Percentiles rank a stretch among this genome's conserved stretches.
Conservation (phyloP, 2,797 vertebrate genomes). For the Distichodus sexfasciatus region DNA sequence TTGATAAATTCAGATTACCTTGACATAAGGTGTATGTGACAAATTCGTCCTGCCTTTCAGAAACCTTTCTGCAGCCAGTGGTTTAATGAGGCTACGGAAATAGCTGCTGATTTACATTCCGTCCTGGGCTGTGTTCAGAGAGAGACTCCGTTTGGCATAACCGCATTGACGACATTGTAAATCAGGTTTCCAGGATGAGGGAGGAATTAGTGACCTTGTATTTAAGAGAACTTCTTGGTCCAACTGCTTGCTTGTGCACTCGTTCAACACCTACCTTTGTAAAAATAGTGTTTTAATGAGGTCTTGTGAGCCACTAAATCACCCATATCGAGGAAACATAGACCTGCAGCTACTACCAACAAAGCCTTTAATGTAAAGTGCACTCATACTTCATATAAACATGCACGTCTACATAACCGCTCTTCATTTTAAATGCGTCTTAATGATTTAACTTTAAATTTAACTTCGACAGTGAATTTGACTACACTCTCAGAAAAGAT, state of each 20-base stretch:
- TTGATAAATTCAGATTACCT: slow-evolving; percentile 37
- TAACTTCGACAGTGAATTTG: no score
- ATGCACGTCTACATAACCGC: no score
- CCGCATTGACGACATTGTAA: slow-evolving; percentile 46
- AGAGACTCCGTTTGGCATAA: slow-evolving; percentile 24
- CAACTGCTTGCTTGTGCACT: not conserved
- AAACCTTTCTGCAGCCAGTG: slow-evolving; percentile 35
- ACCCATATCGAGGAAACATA: not conserved
- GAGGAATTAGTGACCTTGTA: slow-evolving; percentile 48
- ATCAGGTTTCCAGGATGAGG: slow-evolving; percentile 46
- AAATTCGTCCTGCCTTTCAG: slow-evolving; percentile 38
- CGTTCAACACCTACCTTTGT: not conserved
- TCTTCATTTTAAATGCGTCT: no score
- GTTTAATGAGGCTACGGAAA: slow-evolving; percentile 47
- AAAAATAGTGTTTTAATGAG: slow-evolving; percentile 20
- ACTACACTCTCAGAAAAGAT: no score
- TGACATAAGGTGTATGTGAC: slow-evolving; percentile 23
- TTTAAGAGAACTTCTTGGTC: slow-evolving; percentile 5
- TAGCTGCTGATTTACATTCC: slow-evolving; percentile 49
- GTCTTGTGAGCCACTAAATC: not conserved
- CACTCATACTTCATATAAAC: not conserved
- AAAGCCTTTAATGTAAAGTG: not conserved
- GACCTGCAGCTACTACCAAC: not conserved
- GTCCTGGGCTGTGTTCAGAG: slow-evolving; percentile 33
- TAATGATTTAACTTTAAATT: no score